A percentile compares a stretch with the other conserved stretches of the same genome.
phyloP scores from a whole-genome alignment of 2,797 vertebrate species.

The Coregonus sp. region DNA sequence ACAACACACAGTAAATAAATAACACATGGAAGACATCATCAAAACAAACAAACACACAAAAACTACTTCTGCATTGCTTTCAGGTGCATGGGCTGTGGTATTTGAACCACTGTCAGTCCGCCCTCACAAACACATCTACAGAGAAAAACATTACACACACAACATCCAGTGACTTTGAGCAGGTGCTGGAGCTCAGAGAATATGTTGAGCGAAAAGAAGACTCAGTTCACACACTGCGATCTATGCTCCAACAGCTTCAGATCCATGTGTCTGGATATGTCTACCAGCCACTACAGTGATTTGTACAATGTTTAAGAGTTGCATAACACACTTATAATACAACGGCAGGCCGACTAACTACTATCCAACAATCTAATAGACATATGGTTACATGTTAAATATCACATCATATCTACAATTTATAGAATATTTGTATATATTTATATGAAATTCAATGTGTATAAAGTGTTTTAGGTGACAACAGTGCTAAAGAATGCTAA shows the following conservation, averaged over 20 bases:
- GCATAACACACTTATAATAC: too few relatives aligned
- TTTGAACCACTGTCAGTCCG: not conserved
- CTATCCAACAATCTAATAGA: not conserved
- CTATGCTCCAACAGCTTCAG: not conserved
- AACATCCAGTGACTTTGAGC: not conserved
- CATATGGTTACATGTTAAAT: not conserved
- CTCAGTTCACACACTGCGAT: not conserved
- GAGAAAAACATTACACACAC: not conserved
- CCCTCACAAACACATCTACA: not conserved
- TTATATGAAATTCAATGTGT: not conserved
- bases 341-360: not conserved
- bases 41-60: not conserved
- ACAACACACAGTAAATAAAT: not conserved
- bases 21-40: conserved; percentile 6
- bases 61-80: conserved; percentile 10
- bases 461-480: not conserved
- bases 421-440: conserved; percentile 2
- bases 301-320: not conserved
- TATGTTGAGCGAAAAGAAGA: not conserved
- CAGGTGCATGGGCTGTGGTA: not conserved
- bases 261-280: conserved; percentile 6
- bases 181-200: not conserved
- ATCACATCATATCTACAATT: not conserved
- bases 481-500: not conserved
- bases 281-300: conserved; percentile 16